Evolutionary conservation across 2,113 vertebrate species (phyloP).

Genomic region (Pimephales promelas): DNA sequence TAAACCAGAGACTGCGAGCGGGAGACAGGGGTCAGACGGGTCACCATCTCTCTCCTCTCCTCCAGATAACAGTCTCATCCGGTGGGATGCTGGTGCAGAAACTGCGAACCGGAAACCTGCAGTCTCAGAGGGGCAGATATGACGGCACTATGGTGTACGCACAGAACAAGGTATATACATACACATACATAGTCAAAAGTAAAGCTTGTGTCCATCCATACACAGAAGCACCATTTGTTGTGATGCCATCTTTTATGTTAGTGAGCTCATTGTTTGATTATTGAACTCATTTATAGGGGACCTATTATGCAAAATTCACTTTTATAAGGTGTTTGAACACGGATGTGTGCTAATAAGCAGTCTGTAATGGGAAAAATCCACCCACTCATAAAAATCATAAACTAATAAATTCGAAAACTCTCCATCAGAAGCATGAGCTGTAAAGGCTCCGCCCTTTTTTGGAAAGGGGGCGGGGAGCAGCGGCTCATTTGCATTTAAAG

Average conservation of each 20-base stretch:
- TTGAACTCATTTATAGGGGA: too few species aligned
- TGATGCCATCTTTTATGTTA: not conserved
- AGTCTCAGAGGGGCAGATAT: slow-evolving; percentile 75
- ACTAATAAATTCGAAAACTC: too few species aligned
- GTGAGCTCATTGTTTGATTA: not conserved
- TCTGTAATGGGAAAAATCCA: too few species aligned
- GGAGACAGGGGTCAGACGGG: not conserved
- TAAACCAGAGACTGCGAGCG: not conserved
- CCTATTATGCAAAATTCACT: too few species aligned
- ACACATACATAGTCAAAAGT: not conserved
- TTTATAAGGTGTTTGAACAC: too few species aligned
- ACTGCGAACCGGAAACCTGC: slow-evolving; percentile 78
- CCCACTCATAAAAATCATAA: too few species aligned
- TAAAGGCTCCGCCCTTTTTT: too few species aligned
- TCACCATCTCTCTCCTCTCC: slow-evolving; percentile 17
- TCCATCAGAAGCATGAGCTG: too few species aligned
- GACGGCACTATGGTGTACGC: slow-evolving; percentile 81
- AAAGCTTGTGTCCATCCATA: not conserved
- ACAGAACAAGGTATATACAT: slow-evolving; percentile 75
- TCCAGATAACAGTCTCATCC: slow-evolving; percentile 76
- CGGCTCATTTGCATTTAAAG: too few species aligned
- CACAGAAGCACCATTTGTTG: not conserved
- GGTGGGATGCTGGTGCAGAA: slow-evolving; percentile 82
- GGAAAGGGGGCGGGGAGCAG: too few species aligned
- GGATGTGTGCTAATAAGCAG: too few species aligned